Percentiles rank a stretch among this genome's conserved stretches.
phyloP scores from a whole-genome alignment of 2,113 vertebrate species.

The Amazona guildingii region DNA sequence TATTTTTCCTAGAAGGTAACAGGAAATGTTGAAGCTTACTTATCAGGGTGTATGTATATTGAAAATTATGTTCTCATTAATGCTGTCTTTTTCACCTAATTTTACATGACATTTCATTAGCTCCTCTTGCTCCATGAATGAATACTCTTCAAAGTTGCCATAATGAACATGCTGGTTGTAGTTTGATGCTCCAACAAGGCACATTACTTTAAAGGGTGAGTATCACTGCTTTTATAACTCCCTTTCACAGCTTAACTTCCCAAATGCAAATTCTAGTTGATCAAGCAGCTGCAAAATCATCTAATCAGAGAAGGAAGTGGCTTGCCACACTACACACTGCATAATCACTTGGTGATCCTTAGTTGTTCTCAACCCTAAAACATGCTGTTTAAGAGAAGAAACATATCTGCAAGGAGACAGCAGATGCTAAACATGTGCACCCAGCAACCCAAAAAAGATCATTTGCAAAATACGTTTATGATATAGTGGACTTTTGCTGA shows the following conservation, averaged over 20 bases:
- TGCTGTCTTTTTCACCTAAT: not conserved
- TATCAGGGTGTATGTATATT: not conserved
- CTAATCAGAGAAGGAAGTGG: not conserved
- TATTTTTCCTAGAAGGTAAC: not conserved
- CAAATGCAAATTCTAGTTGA: not conserved
- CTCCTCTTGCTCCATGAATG: not conserved
- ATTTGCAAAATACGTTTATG: not conserved
- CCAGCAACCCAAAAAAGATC: not conserved
- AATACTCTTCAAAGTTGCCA: not conserved
- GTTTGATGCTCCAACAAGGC: not conserved
- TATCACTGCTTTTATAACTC: not conserved
- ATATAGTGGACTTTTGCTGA: not conserved
- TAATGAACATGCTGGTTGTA: not conserved
- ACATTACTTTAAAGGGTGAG: not conserved
- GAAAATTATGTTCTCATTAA: not conserved
- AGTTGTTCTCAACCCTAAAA: not conserved
- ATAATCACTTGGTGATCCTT: not conserved
- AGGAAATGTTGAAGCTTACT: not conserved
- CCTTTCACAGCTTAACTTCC: not conserved
- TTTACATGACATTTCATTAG: not conserved
- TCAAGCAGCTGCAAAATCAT: not conserved
- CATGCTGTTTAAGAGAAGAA: not conserved
- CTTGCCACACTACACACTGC: not conserved
- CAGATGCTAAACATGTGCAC: not conserved
- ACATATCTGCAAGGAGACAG: not conserved